Evolutionary conservation across 2,113 vertebrate genomes (phyloP).

Genomic region (Chroicocephalus ridibundus): DNA sequence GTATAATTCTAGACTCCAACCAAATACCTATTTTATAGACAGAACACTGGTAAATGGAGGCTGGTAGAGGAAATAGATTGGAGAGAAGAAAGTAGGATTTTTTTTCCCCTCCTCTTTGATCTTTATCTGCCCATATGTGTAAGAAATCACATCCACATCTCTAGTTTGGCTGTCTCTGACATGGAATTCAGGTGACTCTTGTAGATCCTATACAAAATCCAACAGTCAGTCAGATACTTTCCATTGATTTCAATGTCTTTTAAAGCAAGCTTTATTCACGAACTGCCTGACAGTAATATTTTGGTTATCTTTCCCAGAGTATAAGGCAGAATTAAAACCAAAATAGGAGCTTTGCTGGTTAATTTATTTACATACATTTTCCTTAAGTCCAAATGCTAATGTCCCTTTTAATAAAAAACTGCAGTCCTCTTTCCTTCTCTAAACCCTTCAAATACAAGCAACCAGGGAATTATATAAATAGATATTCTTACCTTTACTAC

Average conservation of each 20-base stretch:
- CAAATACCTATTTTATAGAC: not conserved
- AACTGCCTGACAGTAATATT: not conserved
- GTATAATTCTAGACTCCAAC: not conserved
- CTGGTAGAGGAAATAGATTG: not conserved
- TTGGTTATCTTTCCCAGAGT: not conserved
- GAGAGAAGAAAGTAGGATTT: not conserved
- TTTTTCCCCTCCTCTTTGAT: constrained; percentile 1
- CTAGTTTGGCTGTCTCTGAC: not conserved
- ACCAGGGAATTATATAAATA: constrained; percentile 55
- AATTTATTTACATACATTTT: not conserved
- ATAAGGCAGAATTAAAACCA: not conserved
- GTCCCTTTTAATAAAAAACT: not conserved
- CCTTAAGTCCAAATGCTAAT: not conserved
- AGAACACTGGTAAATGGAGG: not conserved
- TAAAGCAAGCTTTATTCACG: not conserved
- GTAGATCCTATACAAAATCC: not conserved
- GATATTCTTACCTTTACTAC: constrained; percentile 62
- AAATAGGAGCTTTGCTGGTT: not conserved
- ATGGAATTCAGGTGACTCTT: not conserved
- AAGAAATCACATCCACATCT: not conserved
- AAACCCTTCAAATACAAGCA: constrained; percentile 21
- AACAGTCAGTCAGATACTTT: not conserved
- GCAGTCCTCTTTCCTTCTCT: not conserved
- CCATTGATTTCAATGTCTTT: not conserved
- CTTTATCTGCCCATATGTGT: constrained; percentile 18